Evolutionary conservation across 2,888 invertebrate species (phyloP).

Genomic region (Iphiclides podalirius): DNA sequence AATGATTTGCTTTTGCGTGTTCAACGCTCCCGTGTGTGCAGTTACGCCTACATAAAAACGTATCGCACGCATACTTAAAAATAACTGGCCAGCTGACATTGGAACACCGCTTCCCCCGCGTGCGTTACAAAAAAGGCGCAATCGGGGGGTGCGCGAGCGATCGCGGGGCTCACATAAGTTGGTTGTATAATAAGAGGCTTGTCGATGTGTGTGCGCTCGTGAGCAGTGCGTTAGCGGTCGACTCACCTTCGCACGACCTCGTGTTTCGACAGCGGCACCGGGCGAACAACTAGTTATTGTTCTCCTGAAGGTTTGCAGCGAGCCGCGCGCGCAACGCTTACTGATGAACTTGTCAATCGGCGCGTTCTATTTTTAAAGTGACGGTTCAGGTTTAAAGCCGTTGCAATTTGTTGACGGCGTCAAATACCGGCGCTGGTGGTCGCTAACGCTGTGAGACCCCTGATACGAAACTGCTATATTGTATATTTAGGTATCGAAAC

Average conservation of each 20-base stretch:
- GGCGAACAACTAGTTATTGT: conserved; percentile 68
- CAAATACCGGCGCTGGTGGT: too few species aligned
- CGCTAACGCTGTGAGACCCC: too few species aligned
- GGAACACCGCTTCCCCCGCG: conserved; percentile 30
- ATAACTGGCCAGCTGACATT: conserved; percentile 30
- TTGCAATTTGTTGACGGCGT: background rate
- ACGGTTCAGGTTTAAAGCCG: conserved; percentile 20
- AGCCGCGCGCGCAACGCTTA: conserved; percentile 66
- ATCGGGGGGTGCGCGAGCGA: background rate
- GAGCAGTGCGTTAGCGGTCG: conserved; percentile 65
- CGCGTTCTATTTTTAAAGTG: conserved; percentile 58
- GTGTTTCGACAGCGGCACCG: conserved; percentile 70
- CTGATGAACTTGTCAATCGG: conserved; percentile 57
- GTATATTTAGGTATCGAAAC: too few species aligned
- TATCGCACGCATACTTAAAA: background rate
- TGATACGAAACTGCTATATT: too few species aligned
- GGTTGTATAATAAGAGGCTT: conserved; percentile 10
- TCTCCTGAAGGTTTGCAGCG: conserved; percentile 65
- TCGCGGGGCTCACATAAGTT: background rate
- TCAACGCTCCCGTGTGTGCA: conserved; percentile 48
- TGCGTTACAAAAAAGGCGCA: background rate
- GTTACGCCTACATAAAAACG: conserved; percentile 11
- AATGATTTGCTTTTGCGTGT: conserved; percentile 71
- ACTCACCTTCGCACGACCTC: conserved; percentile 77
- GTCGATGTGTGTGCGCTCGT: conserved; percentile 39